Evolutionary conservation across 2,113 vertebrate genomes (phyloP).

Genomic region (Empidonax traillii): DNA sequence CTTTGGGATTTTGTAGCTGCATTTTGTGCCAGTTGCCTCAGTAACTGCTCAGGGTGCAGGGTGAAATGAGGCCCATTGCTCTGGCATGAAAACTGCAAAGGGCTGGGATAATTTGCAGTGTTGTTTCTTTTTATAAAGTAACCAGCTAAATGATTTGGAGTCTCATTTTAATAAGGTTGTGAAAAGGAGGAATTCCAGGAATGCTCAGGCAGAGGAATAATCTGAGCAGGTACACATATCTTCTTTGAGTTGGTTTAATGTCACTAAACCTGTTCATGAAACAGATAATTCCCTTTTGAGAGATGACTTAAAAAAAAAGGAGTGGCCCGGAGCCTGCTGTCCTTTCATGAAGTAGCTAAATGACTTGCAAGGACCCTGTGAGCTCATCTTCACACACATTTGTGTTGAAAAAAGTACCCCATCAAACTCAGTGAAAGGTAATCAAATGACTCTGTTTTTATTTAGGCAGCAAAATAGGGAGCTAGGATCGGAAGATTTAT

Average conservation of each 20-base stretch:
- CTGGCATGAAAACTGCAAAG: fast-evolving
- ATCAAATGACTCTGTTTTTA: neutral
- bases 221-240: neutral
- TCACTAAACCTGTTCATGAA: neutral
- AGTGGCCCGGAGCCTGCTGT: neutral
- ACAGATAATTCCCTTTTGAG: neutral
- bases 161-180: neutral
- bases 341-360: neutral
- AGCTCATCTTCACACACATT: neutral
- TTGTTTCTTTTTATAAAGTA: neutral
- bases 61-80: neutral
- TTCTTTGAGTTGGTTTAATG: neutral
- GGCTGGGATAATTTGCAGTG: neutral
- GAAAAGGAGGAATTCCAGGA: neutral
- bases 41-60: neutral
- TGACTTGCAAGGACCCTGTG: neutral
- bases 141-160: neutral
- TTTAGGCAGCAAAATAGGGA: neutral
- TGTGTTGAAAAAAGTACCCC: neutral
- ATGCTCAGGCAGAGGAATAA: neutral
- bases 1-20: neutral
- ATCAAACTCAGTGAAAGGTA: neutral
- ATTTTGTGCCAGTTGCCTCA: neutral
- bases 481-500: neutral
- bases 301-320: neutral